Percentiles rank a stretch among this genome's conserved stretches.
phyloP scores from a whole-genome alignment of 2,888 invertebrate species.

The Apamea monoglypha region DNA sequence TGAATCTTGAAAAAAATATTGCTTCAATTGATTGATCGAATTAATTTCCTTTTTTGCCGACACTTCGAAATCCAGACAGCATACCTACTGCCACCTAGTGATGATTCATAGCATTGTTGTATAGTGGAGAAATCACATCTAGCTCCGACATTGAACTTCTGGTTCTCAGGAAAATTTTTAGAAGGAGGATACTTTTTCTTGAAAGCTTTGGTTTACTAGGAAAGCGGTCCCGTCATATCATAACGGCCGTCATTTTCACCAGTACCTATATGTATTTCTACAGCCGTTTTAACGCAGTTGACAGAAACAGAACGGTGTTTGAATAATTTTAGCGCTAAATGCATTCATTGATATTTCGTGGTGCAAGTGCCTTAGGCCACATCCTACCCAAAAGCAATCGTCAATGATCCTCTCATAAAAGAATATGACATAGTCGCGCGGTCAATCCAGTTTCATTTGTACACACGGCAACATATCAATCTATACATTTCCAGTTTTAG shows the following conservation, averaged over 20 bases:
- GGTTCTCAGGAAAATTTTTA: not conserved
- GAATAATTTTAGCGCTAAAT: not conserved
- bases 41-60: conserved; percentile 41
- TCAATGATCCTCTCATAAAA: too few species aligned
- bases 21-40: conserved; percentile 32
- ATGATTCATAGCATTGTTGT: conserved; percentile 27
- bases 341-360: too few species aligned
- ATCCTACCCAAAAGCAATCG: too few species aligned
- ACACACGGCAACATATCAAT: too few species aligned
- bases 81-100: not conserved
- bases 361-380: too few species aligned
- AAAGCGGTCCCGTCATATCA: too few species aligned
- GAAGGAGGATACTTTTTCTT: not conserved
- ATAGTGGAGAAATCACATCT: not conserved
- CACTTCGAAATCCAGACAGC: not conserved
- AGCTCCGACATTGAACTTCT: conserved; percentile 3
- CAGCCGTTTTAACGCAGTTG: too few species aligned
- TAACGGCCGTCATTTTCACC: too few species aligned
- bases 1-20: conserved; percentile 36
- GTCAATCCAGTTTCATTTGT: too few species aligned
- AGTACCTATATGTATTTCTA: too few species aligned
- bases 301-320: not conserved
- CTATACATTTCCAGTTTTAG: too few species aligned
- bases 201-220: not conserved
- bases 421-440: too few species aligned